A percentile compares a stretch with the other conserved stretches of the same genome.
Conservation (phyloP, 2,113 vertebrate species). For the Bufo bufo region DNA sequence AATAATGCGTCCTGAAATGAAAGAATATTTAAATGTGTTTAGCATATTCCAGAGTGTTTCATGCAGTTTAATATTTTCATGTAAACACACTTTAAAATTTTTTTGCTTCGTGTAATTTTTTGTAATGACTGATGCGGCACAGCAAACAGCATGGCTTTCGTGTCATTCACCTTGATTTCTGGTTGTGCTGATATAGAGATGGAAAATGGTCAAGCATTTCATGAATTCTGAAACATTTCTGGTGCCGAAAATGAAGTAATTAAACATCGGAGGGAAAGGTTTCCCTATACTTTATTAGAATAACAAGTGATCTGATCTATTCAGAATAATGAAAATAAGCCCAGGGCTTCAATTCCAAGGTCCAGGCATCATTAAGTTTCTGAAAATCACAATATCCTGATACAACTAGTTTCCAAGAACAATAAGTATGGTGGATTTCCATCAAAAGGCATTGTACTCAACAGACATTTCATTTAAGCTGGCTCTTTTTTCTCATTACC, state of each 20-base stretch:
- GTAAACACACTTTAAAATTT: background rate
- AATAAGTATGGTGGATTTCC: background rate
- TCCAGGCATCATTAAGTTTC: conserved; percentile 16
- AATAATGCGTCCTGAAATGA: background rate
- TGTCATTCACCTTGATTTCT: background rate
- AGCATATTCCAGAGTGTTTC: background rate
- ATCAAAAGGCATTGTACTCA: background rate
- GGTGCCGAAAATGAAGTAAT: background rate
- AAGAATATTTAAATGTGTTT: background rate
- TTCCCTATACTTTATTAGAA: conserved; percentile 19
- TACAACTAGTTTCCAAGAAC: background rate
- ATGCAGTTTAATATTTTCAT: background rate
- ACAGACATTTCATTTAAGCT: background rate
- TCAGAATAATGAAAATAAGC: conserved; percentile 19
- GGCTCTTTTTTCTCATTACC: too few relatives aligned
- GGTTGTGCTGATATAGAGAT: background rate
- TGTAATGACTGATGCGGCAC: background rate
- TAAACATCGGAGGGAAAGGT: background rate
- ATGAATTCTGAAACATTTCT: background rate
- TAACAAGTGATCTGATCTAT: conserved; percentile 30
- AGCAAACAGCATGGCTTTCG: background rate
- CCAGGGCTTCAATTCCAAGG: background rate
- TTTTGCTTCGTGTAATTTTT: background rate
- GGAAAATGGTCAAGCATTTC: background rate
- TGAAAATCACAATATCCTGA: background rate